Evolutionary conservation across 2,797 vertebrate species (phyloP).

Genomic region (Megalops cyprinoides): DNA sequence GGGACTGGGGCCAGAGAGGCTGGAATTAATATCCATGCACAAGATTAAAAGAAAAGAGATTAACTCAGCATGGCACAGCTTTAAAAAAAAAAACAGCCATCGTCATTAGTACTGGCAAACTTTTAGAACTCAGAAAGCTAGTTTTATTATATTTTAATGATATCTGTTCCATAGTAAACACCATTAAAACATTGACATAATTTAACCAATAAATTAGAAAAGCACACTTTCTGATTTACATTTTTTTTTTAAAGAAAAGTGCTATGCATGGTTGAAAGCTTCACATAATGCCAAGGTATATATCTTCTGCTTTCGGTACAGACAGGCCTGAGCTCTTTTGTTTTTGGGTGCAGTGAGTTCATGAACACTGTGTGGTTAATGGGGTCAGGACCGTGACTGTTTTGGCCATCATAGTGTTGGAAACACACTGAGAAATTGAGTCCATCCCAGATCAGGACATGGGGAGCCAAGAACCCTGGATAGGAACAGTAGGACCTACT

Average conservation of each 20-base stretch:
- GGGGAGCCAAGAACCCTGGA: slow-evolving; percentile 37
- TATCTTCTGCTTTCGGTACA: no score
- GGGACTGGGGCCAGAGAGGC: slow-evolving; percentile 58
- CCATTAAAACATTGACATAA: not conserved
- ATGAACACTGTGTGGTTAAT: not conserved
- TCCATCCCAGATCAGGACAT: slow-evolving; percentile 42
- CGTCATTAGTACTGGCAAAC: not conserved
- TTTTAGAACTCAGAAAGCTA: not conserved
- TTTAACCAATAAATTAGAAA: not conserved
- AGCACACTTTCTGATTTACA: not conserved
- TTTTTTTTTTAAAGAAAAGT: not conserved
- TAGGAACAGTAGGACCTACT: not conserved
- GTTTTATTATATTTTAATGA: not conserved
- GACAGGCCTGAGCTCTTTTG: not conserved
- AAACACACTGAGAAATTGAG: slow-evolving; percentile 38
- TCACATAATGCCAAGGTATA: no score
- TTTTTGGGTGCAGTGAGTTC: slow-evolving; percentile 19
- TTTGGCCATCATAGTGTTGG: slow-evolving; percentile 45
- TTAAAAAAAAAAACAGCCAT: not conserved
- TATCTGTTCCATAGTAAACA: not conserved
- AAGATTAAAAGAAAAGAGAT: slow-evolving; percentile 68
- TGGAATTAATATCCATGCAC: slow-evolving; percentile 62
- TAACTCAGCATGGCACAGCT: slow-evolving; percentile 45
- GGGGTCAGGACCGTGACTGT: slow-evolving; percentile 38
- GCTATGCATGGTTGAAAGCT: no score